Evolutionary conservation across 2,888 invertebrate species (phyloP).

Genomic region (Hydrotaea diabolus): DNA sequence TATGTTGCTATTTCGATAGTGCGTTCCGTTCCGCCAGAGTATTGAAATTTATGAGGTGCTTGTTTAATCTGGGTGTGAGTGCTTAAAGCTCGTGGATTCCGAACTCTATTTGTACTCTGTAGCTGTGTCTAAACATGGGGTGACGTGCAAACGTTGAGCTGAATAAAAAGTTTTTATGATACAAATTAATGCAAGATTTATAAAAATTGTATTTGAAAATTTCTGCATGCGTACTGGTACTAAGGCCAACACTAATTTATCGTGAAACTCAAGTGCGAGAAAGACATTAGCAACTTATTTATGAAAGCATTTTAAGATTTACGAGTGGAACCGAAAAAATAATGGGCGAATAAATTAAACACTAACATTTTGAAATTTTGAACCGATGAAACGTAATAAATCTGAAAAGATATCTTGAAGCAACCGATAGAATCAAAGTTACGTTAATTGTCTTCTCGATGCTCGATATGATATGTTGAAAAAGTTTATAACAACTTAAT

Average conservation of each 20-base stretch:
- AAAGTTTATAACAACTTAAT: too few species aligned
- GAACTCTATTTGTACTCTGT: neutral
- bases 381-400: too few species aligned
- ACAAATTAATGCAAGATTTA: neutral
- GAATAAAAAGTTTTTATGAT: neutral
- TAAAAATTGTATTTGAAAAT: neutral
- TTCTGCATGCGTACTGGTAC: neutral
- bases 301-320: neutral
- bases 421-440: too few species aligned
- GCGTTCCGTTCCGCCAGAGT: slow-evolving; percentile 6
- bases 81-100: neutral
- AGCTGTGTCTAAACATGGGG: neutral
- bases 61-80: neutral
- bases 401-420: too few species aligned
- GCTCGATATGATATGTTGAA: too few species aligned
- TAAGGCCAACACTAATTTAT: neutral
- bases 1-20: neutral
- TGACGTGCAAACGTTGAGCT: neutral
- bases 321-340: neutral
- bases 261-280: neutral
- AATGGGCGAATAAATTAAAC: too few species aligned
- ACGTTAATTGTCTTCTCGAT: too few species aligned
- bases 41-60: slow-evolving; percentile 44
- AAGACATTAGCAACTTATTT: neutral
- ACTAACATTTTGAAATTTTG: too few species aligned